Percentiles rank a stretch among this genome's conserved stretches.
phyloP scores from a whole-genome alignment of 2,797 vertebrate species.

The Prionace glauca region DNA sequence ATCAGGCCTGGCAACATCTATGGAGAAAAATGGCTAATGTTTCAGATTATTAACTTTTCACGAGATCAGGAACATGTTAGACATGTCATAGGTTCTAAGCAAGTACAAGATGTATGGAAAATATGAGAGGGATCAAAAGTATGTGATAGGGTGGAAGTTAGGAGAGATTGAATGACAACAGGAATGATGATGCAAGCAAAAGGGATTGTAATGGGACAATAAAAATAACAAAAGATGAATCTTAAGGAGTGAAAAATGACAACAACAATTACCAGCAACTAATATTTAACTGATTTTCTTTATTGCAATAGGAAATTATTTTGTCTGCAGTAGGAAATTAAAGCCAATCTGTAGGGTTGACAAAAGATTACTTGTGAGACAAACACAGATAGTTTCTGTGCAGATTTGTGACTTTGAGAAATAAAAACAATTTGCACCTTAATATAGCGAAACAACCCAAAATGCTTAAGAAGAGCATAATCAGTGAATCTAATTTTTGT shows the following conservation, averaged over 20 bases:
- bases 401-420: no score
- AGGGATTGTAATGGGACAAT: not conserved
- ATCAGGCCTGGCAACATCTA: not conserved
- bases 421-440: no score
- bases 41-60: not conserved
- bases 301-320: not conserved
- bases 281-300: not conserved
- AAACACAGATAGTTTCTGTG: no score
- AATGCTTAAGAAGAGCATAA: not conserved
- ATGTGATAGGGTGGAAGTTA: not conserved
- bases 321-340: not conserved
- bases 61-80: not conserved
- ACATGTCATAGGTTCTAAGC: not conserved
- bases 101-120: not conserved
- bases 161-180: not conserved
- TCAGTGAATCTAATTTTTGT: not conserved
- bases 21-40: not conserved
- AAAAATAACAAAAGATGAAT: not conserved
- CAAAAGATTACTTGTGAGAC: no score
- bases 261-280: not conserved
- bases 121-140: not conserved
- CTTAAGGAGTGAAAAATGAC: not conserved
- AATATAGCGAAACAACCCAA: not conserved
- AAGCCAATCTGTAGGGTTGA: not conserved
- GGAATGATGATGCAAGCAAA: not conserved